Conservation (phyloP, 2,888 invertebrate genomes). For the Synanthedon andrenaeformis region DNA sequence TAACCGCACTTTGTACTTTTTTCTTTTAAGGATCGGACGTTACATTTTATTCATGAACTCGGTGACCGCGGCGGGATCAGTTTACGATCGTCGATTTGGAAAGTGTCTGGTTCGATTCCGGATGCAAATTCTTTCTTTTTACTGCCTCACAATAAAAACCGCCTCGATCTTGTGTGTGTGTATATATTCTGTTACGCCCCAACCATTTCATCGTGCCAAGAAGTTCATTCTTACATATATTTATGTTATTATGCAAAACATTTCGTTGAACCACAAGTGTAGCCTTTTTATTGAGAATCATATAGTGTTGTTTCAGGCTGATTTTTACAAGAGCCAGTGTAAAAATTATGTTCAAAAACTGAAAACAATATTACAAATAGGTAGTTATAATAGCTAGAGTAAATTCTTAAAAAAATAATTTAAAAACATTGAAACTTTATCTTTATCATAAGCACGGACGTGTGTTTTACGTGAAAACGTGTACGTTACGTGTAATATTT, state of each 20-base stretch:
- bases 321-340: too few relatives aligned
- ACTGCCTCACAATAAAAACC: slow-evolving; percentile 47
- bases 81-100: slow-evolving; percentile 57
- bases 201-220: slow-evolving; percentile 22
- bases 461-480: too few relatives aligned
- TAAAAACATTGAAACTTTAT: too few relatives aligned
- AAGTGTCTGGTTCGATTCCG: slow-evolving; percentile 49
- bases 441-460: too few relatives aligned
- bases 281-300: background rate
- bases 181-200: slow-evolving; percentile 21
- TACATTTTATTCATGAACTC: slow-evolving; percentile 47
- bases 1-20: slow-evolving; percentile 13
- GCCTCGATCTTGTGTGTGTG: slow-evolving; percentile 24
- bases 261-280: background rate
- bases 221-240: slow-evolving; percentile 21
- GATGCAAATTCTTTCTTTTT: slow-evolving; percentile 51
- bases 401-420: too few relatives aligned
- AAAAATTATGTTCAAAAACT: too few relatives aligned
- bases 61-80: slow-evolving; percentile 42
- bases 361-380: too few relatives aligned
- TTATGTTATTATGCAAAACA: too few relatives aligned
- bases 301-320: too few relatives aligned
- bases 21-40: slow-evolving; percentile 8
- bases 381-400: too few relatives aligned
- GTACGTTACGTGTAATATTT: too few relatives aligned